These are phyloP conservation scores for Semibalanus balanoides DNA, from an alignment of 1,140 invertebrate species.

Conservation along the genomic window DNA sequence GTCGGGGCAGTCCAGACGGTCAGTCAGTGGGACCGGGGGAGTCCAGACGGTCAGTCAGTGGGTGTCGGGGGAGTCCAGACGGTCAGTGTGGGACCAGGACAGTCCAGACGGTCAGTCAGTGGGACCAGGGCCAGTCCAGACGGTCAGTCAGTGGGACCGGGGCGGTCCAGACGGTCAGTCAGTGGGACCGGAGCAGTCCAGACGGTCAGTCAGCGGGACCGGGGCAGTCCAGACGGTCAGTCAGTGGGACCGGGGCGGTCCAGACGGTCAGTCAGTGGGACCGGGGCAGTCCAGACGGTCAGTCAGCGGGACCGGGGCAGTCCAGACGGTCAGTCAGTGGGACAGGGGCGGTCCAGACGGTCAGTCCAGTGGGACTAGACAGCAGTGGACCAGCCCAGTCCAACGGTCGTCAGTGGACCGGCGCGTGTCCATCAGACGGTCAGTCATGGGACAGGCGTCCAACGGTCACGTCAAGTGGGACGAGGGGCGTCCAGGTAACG, in stretches of 20 bases:
- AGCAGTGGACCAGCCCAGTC: too few species aligned
- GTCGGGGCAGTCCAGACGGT: constrained; percentile 5
- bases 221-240: neutral
- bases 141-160: too few species aligned
- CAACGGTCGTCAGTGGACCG: too few species aligned
- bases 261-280: neutral
- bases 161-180: constrained; percentile 75
- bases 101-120: neutral
- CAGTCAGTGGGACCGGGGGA: neutral
- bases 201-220: neutral
- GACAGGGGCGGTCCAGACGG: too few species aligned
- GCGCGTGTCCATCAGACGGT: constrained; percentile 80
- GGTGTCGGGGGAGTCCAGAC: constrained; percentile 7
- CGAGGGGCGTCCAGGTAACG: too few species aligned
- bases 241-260: constrained; percentile 7
- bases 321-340: neutral
- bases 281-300: neutral
- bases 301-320: neutral
- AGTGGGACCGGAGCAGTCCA: constrained; percentile 24
- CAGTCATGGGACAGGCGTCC: constrained; percentile 29
- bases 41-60: neutral
- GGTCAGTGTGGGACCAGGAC: neutral
- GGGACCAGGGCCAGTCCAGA: too few species aligned
- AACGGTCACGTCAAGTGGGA: too few species aligned
- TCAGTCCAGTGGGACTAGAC: too few species aligned